phyloP scores from a whole-genome alignment of 2,888 invertebrate species.

The Oegoconia quadripuncta region DNA sequence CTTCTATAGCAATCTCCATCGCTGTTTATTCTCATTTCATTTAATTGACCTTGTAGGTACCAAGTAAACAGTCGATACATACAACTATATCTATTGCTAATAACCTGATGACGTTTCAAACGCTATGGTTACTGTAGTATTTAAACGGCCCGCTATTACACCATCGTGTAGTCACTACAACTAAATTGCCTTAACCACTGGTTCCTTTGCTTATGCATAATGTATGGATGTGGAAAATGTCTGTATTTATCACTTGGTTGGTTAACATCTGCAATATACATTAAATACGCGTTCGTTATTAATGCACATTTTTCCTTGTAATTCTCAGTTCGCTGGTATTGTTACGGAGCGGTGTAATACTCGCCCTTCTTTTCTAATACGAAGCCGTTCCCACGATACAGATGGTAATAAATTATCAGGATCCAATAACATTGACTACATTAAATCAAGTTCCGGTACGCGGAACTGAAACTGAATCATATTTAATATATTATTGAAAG shows the following conservation, averaged over 20 bases:
- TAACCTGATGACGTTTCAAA: constrained; percentile 21
- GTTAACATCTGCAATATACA: no score
- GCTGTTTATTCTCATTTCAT: constrained; percentile 14
- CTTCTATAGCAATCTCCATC: background rate
- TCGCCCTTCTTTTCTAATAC: constrained; percentile 16
- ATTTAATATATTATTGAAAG: constrained; percentile 36
- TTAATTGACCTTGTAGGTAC: constrained; percentile 26
- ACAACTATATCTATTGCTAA: constrained; percentile 14
- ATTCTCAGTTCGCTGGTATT: no score
- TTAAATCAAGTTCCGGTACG: constrained; percentile 63
- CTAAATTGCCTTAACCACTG: no score
- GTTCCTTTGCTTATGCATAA: no score
- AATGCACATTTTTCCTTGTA: no score
- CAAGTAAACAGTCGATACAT: constrained; percentile 9
- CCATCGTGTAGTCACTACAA: constrained; percentile 6
- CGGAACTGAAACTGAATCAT: constrained; percentile 41
- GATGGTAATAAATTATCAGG: constrained; percentile 61
- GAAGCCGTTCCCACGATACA: constrained; percentile 59
- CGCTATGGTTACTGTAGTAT: constrained; percentile 6
- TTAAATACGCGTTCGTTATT: no score
- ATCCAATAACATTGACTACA: constrained; percentile 70
- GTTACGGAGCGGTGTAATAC: constrained; percentile 25
- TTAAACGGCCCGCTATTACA: constrained; percentile 10
- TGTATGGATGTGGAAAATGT: no score
- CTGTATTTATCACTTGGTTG: no score